Base-by-base conservation (phyloP, 2,888 invertebrate genomes). In the Lamproptera curius region DNA sequence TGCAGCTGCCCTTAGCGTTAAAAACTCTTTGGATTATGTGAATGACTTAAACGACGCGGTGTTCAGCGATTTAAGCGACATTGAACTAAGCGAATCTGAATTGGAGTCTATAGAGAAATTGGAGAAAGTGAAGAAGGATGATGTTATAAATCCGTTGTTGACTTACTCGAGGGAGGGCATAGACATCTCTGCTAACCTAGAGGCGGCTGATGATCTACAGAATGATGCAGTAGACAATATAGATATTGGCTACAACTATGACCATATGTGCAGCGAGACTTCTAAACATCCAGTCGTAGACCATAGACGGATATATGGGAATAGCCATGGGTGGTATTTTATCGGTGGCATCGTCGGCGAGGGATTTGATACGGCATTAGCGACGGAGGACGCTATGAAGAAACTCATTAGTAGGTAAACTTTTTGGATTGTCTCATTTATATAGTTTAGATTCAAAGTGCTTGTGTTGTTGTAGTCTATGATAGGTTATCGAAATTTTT, bases 241-340 rank as follows among this genome's bases (percentile, higher is more conserved):
- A 60, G 76, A 75, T 9, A 71, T 74, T 16, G 82, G 74, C 1
- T 89, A 86, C 66, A 76, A 73, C 65, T 76, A 80, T 44, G 83
- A 88, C 63, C 61, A 82, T 58, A 67, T 79, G 65, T 59, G 79
- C 62, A 62, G 83, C 56, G 87, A 90, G 51, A 83, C 83, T 41
- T 92, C 92, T 62, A 88, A 85, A 61, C 89, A 89, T 58, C 89
- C 90, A 14, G 88, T 92, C 41, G 76, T 89, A 23, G 92, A 92
- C 67, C 88, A 87, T 57, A 89, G 92, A 49, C 86, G 88, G 61
- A 90, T 91, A 52, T 91, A 90, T 51, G 90, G 89, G 39, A 94
- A 93, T 76, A 89, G 88, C 65, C 91, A 92, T 52, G 96, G 96
- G 36, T 96, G 96, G 95, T 91, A 93, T 74, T 96, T 94, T 91